phyloP scores from a whole-genome alignment of 2,888 invertebrate species.

The Ophion costatus region DNA sequence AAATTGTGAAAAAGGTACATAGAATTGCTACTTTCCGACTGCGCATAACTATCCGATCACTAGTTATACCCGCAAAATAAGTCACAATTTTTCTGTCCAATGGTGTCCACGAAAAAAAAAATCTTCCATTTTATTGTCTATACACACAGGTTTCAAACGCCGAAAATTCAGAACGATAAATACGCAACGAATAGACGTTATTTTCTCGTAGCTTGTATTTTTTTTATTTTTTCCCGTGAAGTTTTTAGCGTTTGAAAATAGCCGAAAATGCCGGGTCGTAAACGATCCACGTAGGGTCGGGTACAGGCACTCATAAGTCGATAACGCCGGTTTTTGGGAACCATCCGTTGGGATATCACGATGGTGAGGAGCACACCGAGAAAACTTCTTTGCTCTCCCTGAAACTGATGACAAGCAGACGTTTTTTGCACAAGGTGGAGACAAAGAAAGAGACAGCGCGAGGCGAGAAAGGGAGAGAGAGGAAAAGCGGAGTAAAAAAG shows the following conservation, averaged over 20 bases:
- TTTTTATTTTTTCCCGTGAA: not conserved
- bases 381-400: conserved; percentile 54
- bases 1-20: too few species aligned
- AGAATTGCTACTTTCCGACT: too few species aligned
- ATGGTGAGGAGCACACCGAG: conserved; percentile 9
- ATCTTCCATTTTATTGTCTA: too few species aligned
- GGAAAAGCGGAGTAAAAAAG: conserved; percentile 31
- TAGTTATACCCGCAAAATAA: too few species aligned
- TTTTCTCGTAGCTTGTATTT: not conserved
- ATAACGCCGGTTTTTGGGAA: conserved; percentile 6
- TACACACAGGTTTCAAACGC: too few species aligned
- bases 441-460: conserved; percentile 31
- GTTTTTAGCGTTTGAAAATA: not conserved
- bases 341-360: conserved; percentile 2
- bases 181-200: not conserved
- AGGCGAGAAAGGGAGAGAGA: conserved; percentile 25
- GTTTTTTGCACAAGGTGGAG: conserved; percentile 16
- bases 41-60: too few species aligned
- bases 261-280: not conserved
- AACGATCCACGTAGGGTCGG: not conserved
- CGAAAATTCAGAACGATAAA: not conserved
- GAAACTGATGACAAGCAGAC: conserved; percentile 29
- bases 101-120: too few species aligned
- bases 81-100: too few species aligned
- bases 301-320: not conserved